phyloP scores from a whole-genome alignment of 2,797 vertebrate species.

The Spinibarbus caldwelli region DNA sequence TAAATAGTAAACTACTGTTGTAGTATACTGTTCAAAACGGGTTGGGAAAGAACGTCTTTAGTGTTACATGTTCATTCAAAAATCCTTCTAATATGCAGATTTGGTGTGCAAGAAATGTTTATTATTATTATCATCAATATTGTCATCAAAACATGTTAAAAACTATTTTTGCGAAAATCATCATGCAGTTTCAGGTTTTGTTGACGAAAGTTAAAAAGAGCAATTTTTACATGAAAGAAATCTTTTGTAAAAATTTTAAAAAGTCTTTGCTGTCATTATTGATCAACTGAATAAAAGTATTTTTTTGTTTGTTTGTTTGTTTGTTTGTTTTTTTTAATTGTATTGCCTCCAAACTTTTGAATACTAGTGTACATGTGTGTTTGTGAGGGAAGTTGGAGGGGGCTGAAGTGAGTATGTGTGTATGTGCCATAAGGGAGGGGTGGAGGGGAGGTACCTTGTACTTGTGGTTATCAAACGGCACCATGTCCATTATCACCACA shows the following conservation, averaged over 20 bases:
- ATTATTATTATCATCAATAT: no score
- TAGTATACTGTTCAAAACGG: no score
- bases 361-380: not conserved
- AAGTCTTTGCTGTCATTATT: not conserved
- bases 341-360: not conserved
- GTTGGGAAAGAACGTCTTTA: no score
- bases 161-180: no score
- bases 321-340: no score
- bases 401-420: not conserved
- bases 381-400: not conserved
- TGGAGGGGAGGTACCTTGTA: constrained; percentile 58
- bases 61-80: not conserved
- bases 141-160: no score
- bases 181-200: no score
- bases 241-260: not conserved
- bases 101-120: no score
- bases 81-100: not conserved
- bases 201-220: no score
- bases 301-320: no score
- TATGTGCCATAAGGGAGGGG: not conserved
- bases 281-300: not conserved
- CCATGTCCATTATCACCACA: constrained; percentile 68
- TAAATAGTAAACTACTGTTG: not conserved
- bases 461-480: constrained; percentile 65
- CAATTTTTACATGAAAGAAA: not conserved